These are phyloP conservation scores for Hirtodrosophila histrioides DNA, from an alignment of 2,888 invertebrate species.

Conservation along the genomic window DNA sequence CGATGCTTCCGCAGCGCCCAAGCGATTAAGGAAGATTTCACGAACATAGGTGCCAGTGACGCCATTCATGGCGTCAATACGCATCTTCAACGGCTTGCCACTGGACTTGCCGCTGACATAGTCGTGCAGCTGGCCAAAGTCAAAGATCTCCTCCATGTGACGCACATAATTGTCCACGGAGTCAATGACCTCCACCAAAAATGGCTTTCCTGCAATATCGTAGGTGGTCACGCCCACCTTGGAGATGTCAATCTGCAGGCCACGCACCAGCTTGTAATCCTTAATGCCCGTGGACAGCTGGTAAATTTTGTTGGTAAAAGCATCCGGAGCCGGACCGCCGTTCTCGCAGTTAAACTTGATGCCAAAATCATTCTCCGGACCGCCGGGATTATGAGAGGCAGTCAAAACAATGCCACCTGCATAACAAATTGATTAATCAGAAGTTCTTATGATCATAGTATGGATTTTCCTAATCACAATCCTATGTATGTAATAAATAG, in stretches of 20 bases:
- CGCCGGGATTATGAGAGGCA: slow-evolving; percentile 99
- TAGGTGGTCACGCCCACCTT: slow-evolving; percentile 89
- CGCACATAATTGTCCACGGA: slow-evolving; percentile 94
- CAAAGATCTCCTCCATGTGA: slow-evolving; percentile 98
- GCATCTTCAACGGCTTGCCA: slow-evolving; percentile 91
- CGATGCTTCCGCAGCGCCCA: slow-evolving; percentile 90
- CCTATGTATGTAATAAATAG: too few species aligned
- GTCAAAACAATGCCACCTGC: slow-evolving; percentile 97
- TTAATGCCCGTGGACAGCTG: slow-evolving; percentile 91
- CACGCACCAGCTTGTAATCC: slow-evolving; percentile 92
- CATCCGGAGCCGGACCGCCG: slow-evolving; percentile 98
- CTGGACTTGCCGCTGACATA: slow-evolving; percentile 89
- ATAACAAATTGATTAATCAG: too few species aligned
- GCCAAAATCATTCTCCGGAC: slow-evolving; percentile 98
- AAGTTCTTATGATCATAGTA: too few species aligned
- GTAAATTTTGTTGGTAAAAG: slow-evolving; percentile 94
- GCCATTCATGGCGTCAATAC: slow-evolving; percentile 97
- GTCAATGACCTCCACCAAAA: slow-evolving; percentile 95
- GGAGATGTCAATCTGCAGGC: slow-evolving; percentile 90
- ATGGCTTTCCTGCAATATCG: slow-evolving; percentile 87
- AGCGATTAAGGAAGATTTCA: slow-evolving; percentile 93
- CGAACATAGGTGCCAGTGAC: slow-evolving; percentile 98
- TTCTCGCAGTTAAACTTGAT: slow-evolving; percentile 99
- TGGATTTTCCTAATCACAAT: too few species aligned
- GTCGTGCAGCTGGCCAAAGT: slow-evolving; percentile 91